These are phyloP conservation scores for Harpagoxenus sublaevis DNA, from an alignment of 2,888 invertebrate genomes.

Conservation along the genomic window DNA sequence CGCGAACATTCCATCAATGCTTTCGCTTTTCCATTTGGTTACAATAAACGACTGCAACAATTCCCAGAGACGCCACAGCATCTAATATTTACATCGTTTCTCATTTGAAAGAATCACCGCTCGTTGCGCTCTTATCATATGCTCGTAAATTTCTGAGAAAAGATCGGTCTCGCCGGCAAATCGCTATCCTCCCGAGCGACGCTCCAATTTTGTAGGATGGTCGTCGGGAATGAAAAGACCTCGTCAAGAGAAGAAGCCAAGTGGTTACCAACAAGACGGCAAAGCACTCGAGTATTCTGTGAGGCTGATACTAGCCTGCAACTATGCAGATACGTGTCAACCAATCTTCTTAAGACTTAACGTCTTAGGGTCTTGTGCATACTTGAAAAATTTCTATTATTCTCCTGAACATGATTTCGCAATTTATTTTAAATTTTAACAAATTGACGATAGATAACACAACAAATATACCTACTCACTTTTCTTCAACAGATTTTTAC, in stretches of 20 bases:
- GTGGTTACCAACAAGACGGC: conserved; percentile 48
- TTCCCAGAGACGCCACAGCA: not conserved
- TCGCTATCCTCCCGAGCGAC: conserved; percentile 22
- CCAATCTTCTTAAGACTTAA: conserved; percentile 44
- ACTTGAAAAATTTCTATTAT: not conserved
- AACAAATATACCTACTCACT: not conserved
- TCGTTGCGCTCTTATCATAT: conserved; percentile 47
- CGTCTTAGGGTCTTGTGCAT: not conserved
- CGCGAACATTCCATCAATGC: not conserved
- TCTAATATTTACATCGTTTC: conserved; percentile 33
- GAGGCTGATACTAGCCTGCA: conserved; percentile 59
- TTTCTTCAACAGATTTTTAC: not conserved
- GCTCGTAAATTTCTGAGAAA: conserved; percentile 41
- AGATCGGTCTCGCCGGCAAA: conserved; percentile 35
- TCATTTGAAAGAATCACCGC: conserved; percentile 48
- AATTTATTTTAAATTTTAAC: not conserved
- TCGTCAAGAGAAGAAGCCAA: conserved; percentile 48
- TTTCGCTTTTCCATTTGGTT: not conserved
- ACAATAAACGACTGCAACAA: conserved; percentile 1
- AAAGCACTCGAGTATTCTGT: conserved; percentile 44
- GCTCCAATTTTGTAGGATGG: conserved; percentile 54
- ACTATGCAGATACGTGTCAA: conserved; percentile 63
- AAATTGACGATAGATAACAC: not conserved
- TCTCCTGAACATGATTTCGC: not conserved
- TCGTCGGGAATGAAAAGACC: conserved; percentile 53